A percentile compares a stretch with the other conserved stretches of the same genome.
These are phyloP conservation scores for Halocaridina rubra DNA, from an alignment of 2,888 invertebrate species.

Conservation along the genomic window DNA sequence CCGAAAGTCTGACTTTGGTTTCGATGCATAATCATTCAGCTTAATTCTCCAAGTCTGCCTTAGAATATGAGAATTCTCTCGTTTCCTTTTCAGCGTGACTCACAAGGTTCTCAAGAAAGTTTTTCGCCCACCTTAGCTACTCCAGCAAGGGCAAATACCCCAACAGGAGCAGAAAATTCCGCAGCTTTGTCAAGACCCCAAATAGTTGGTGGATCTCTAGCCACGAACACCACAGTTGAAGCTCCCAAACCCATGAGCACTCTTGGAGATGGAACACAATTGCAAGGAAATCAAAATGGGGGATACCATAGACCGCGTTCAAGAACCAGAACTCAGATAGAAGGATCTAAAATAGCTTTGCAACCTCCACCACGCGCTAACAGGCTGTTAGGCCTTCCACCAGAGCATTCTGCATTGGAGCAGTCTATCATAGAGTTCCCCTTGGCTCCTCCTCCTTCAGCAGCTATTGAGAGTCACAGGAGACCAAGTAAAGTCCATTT, in stretches of 20 bases:
- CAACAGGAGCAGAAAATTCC: conserved; percentile 47
- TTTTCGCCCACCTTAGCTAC: conserved; percentile 41
- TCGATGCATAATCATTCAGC: too few species aligned
- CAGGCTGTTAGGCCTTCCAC: background rate
- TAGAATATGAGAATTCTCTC: too few species aligned
- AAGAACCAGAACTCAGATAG: background rate
- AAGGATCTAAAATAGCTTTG: conserved; percentile 1
- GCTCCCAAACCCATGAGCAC: background rate
- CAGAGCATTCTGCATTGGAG: background rate
- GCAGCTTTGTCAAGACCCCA: conserved; percentile 49
- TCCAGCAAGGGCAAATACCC: conserved; percentile 60
- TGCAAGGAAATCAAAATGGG: background rate
- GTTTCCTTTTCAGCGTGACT: background rate
- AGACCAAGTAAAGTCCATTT: conserved; percentile 41
- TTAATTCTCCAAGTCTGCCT: too few species aligned
- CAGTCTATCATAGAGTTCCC: background rate
- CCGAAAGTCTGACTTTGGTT: too few species aligned
- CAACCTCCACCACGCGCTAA: background rate
- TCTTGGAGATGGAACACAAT: background rate
- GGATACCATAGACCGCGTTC: background rate
- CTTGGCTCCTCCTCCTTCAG: conserved; percentile 10
- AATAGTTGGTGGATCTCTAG: conserved; percentile 56
- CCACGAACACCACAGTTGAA: conserved; percentile 46
- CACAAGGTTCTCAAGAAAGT: conserved; percentile 24
- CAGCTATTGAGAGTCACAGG: conserved; percentile 11